Base-by-base conservation (phyloP, 2,888 invertebrate genomes). In the Harpagoxenus sublaevis region DNA sequence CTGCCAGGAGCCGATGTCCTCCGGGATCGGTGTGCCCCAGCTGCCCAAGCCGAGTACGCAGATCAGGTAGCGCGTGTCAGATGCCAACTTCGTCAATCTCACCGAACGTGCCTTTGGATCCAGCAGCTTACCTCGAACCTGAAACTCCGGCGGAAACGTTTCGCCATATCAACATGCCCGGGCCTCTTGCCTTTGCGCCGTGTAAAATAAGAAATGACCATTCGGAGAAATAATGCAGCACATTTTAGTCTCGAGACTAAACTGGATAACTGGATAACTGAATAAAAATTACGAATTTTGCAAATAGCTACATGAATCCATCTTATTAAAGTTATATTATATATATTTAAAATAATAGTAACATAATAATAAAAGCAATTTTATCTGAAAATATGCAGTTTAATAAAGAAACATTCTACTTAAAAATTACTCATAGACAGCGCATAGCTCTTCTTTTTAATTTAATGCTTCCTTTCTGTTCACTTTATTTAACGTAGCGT, bases 21-120 rank as follows among this genome's bases (percentile, higher is more conserved):
- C 94, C 6, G 94, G 96, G 96, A 94, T 96, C 95, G 89, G 97
- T 95, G 86, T 96, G 88, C 95, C 95, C 96, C 97, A 97, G 95
- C 97, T 97, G 84, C 98, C 98, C 81, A 98, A 96, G 15, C 98
- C 98, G 91, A 98, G 96, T 81, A 98, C 98, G 95, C 98, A 98
- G 92, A 98, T 97, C 89, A 97, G 96, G 95, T 98, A 98, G 89
- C 97, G 97, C 15, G 98, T 97, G 92, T 97, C 98, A 10, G 98
- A 97, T 86, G 96, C 96, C 89, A 98, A 96, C 93, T 97, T 97
- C 85, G 96, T 96, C 85, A 98, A 96, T 94, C 97, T 97, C 86
- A 97, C 97, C 10, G 97, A 97, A 91, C 98, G 97, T 9, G 97
- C 96, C 75, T 97, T 96, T 55, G 97, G 96, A 91, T 98, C 98